Percentiles rank a stretch among this genome's conserved stretches.
Conservation (phyloP, 2,888 invertebrate species). For the Schrankia costaestrigalis region DNA sequence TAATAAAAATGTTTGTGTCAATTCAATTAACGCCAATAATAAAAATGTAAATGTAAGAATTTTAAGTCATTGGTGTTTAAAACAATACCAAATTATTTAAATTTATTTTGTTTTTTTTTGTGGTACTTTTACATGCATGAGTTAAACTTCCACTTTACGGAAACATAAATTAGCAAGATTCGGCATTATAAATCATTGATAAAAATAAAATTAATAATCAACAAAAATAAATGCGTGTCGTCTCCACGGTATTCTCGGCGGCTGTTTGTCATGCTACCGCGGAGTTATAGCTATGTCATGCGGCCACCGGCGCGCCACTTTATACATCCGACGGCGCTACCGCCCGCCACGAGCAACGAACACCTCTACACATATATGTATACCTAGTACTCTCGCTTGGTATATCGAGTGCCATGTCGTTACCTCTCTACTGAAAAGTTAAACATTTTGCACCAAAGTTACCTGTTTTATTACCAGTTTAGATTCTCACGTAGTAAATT, state of each 20-base stretch:
- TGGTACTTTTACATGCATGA: too few relatives aligned
- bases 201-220: background rate
- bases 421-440: constrained; percentile 32
- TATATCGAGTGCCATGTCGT: constrained; percentile 32
- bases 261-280: constrained; percentile 77
- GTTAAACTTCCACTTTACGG: too few relatives aligned
- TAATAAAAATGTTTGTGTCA: too few relatives aligned
- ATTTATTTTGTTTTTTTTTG: too few relatives aligned
- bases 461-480: constrained; percentile 12
- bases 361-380: constrained; percentile 43
- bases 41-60: too few relatives aligned
- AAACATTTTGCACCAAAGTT: constrained; percentile 13
- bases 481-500: constrained; percentile 28
- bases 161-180: too few relatives aligned
- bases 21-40: too few relatives aligned
- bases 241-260: constrained; percentile 51
- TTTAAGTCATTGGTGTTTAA: too few relatives aligned
- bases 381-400: constrained; percentile 30
- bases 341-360: constrained; percentile 55
- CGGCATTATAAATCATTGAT: too few relatives aligned
- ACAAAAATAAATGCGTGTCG: constrained; percentile 25
- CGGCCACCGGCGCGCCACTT: constrained; percentile 80
- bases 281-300: constrained; percentile 79
- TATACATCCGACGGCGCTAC: constrained; percentile 73
- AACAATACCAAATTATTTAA: too few relatives aligned